phyloP scores from a whole-genome alignment of 2,797 vertebrate species.

The Furcifer pardalis region DNA sequence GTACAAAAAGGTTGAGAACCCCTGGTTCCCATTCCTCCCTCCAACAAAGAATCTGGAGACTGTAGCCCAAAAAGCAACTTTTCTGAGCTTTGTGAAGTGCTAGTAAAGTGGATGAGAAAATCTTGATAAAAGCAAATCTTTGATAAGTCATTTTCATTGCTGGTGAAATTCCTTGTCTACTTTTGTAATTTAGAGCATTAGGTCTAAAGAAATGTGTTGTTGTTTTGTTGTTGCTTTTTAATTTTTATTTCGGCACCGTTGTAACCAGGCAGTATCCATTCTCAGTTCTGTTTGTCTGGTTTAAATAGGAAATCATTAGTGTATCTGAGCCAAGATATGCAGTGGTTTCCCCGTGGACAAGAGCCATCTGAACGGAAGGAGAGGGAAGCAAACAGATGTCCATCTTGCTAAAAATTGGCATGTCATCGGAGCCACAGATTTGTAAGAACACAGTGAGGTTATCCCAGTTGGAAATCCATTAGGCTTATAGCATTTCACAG shows the following conservation, averaged over 20 bases:
- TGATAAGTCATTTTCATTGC: not conserved
- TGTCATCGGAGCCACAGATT: constrained; percentile 11
- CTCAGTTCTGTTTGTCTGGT: not conserved
- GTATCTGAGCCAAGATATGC: not conserved
- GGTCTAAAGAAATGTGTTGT: constrained; percentile 37
- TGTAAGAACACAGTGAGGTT: constrained; percentile 39
- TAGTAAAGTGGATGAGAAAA: not conserved
- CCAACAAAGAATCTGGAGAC: not conserved
- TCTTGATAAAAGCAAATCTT: not conserved
- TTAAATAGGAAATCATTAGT: constrained; percentile 24
- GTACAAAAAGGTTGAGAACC: no score
- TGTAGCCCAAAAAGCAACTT: not conserved
- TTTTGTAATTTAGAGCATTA: constrained; percentile 33
- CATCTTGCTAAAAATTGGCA: constrained; percentile 33
- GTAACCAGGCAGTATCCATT: not conserved
- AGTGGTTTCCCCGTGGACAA: constrained; percentile 25
- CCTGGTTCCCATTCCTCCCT: no score
- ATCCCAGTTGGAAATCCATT: constrained; percentile 37
- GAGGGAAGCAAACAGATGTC: constrained; percentile 15
- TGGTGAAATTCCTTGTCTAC: constrained; percentile 20
- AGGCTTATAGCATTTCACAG: constrained; percentile 23
- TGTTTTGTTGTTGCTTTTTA: not conserved
- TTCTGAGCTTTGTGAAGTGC: not conserved
- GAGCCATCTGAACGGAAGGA: constrained; percentile 10
- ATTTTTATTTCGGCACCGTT: no score